Base-by-base conservation (phyloP, 2,113 vertebrate species). In the Tonatia bakeri region DNA sequence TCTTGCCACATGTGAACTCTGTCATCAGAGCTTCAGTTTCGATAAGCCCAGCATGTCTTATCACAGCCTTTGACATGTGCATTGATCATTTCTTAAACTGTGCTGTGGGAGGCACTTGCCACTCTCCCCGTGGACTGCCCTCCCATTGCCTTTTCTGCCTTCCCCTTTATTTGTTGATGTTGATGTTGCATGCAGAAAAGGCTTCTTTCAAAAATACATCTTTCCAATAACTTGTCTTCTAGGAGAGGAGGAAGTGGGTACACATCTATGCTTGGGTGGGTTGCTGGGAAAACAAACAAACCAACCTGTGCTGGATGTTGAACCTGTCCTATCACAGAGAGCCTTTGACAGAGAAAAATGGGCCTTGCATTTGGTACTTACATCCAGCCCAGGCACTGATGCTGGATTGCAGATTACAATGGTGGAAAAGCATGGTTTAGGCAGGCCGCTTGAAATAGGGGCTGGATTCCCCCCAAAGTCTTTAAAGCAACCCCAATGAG, bases 261-360 rank as follows among this genome's bases (percentile, higher is more conserved):
- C 33, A 45, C 77, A 52, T 90, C 31, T 54, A 50, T 94, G 96
- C 96, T 97, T 94, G 97, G 93, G 93, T 98, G 90, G 90, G 90
- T 97, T 95, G 95, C 97, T 96, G 94, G 98, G 96, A 90, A 97
- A 97, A 97, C 47, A 50, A 50, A 15, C 52, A 54, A 54, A 52
- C 50, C 97, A 97, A 94, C 3, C 97, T 14, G 5, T 56, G 43
- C 87, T 86, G 72, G 45, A 36, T 96, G 94, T 96, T 81, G 92
- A 33, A 84, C 91, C 87, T 97, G 92, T 92, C 86, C 65, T 97
- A 90, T 96, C 96, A 64, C 45, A 24, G 26, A 26, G 95, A 97
- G 95, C 43, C n/a, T 80, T 90, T 98, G 98, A 98, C 98, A 98
- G 96, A 98, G 98, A 98, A 98, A 97, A 98, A 98, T 95, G 92